Percentiles rank a stretch among this genome's conserved stretches.
Conservation (phyloP, 1,140 invertebrate species). For the Heliconius hewitsoni region DNA sequence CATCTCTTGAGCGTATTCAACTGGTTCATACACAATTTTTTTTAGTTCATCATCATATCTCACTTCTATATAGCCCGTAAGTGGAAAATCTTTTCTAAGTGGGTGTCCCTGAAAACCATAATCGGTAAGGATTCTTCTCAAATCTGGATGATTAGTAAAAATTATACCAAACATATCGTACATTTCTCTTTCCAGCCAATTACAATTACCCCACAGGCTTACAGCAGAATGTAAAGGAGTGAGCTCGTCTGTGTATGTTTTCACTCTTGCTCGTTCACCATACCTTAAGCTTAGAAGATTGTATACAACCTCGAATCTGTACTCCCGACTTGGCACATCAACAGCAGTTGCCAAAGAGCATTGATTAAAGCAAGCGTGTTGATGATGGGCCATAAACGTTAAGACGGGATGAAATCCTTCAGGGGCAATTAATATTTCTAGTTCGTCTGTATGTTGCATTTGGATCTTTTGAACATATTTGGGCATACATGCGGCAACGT, state of each 20-base stretch:
- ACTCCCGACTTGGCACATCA: slow-evolving; percentile 91
- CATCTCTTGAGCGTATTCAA: slow-evolving; percentile 74
- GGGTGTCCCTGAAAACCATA: slow-evolving; percentile 78
- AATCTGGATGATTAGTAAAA: slow-evolving; percentile 77
- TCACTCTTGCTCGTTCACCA: slow-evolving; percentile 54
- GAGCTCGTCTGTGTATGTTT: slow-evolving; percentile 78
- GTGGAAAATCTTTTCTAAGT: slow-evolving; percentile 74
- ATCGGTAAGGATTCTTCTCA: slow-evolving; percentile 76
- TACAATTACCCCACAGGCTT: slow-evolving; percentile 63
- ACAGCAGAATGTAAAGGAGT: slow-evolving; percentile 71
- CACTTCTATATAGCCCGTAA: slow-evolving; percentile 71
- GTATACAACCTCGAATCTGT: slow-evolving; percentile 90
- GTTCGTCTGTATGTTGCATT: slow-evolving; percentile 89
- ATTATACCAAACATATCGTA: slow-evolving; percentile 79
- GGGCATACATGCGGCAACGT: slow-evolving; percentile 88
- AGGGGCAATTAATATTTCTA: slow-evolving; percentile 95
- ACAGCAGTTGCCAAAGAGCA: slow-evolving; percentile 92
- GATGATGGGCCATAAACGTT: slow-evolving; percentile 94
- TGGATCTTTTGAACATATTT: slow-evolving; percentile 96
- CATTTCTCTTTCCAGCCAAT: slow-evolving; percentile 75
- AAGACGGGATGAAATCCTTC: slow-evolving; percentile 94
- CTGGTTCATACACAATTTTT: slow-evolving; percentile 74
- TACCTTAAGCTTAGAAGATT: slow-evolving; percentile 95
- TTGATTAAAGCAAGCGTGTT: slow-evolving; percentile 94
- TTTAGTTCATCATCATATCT: slow-evolving; percentile 78